Evolutionary conservation across 1,140 invertebrate species (phyloP), one percentile per base, ranked within the genome.

Genomic region (Schmidtea mediterranea): DNA sequence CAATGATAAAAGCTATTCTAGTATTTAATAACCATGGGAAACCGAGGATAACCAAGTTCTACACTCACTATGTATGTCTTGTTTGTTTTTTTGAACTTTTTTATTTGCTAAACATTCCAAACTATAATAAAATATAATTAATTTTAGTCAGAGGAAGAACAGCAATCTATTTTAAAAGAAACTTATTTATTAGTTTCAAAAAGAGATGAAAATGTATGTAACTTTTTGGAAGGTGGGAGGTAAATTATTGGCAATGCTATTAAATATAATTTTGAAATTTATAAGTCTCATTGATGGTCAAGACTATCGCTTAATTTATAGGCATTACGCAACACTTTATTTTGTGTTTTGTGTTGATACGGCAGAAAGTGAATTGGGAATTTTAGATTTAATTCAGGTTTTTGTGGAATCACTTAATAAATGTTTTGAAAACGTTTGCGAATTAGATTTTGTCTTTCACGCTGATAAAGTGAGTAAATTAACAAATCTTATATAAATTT

Each of bases 21-120:
- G 86, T 98, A 16, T 97, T 98, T 62, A 98, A 98, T 61, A 97
- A 97, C 66, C 87, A 97, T 77, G 90, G 90, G 36, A 97, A 95
- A 70, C 87, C 90, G 26, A 69, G 90, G 58, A 70, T 98, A 49
- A 79, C 82, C 0, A 95, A 95, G 67, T 97, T 98, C 63, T 98
- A 95, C 70, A 80, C 50, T 41, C 19, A 51, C 18, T 22, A 16
- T 46, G 41, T 39, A 32, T 32, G 3, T 32, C 5, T 6, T 32
- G 26, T n/a, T n/a, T n/a, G n/a, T n/a, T n/a, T n/a, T n/a, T n/a
- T n/a, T n/a, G n/a, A n/a, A n/a, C n/a, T n/a, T n/a, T n/a, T n/a
- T n/a, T n/a, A n/a, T n/a, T n/a, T n/a, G n/a, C n/a, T n/a, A n/a
- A n/a, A n/a, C n/a, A n/a, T n/a, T n/a, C n/a, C n/a, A n/a, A n/a